A percentile compares a stretch with the other conserved stretches of the same genome.
Evolutionary conservation across 92 coral and sea anemone species (phyloP).

Genomic region (Metridium senile): DNA sequence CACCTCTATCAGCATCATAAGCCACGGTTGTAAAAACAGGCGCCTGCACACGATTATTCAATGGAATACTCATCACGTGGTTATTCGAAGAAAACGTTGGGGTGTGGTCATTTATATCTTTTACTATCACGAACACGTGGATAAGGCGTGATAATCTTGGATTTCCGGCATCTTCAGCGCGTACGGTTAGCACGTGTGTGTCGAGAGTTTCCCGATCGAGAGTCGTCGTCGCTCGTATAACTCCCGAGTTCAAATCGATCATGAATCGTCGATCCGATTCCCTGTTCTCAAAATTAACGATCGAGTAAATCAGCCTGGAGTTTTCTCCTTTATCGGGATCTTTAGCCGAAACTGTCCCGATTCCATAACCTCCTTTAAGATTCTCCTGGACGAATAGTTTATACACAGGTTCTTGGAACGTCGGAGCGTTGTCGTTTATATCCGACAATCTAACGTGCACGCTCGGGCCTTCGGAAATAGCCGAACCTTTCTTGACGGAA

Average conservation of each 20-base stretch:
- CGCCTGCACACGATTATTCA: slow-evolving; percentile 61
- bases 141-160: slow-evolving; percentile 64
- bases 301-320: slow-evolving; percentile 55
- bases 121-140: slow-evolving; percentile 72
- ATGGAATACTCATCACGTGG: slow-evolving; percentile 57
- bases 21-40: slow-evolving; percentile 61
- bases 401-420: slow-evolving; percentile 53
- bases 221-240: slow-evolving; percentile 36
- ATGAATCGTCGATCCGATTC: slow-evolving; percentile 59
- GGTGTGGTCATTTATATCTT: slow-evolving; percentile 82
- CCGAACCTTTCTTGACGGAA: slow-evolving; percentile 50
- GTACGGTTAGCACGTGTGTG: slow-evolving; percentile 75
- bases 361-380: slow-evolving; percentile 35
- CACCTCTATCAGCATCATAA: slow-evolving; percentile 79
- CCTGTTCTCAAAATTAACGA: slow-evolving; percentile 62
- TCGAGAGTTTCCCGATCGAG: slow-evolving; percentile 74
- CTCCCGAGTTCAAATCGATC: slow-evolving; percentile 51
- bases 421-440: slow-evolving; percentile 84
- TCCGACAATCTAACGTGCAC: slow-evolving; percentile 63
- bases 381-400: slow-evolving; percentile 72
- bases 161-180: slow-evolving; percentile 72
- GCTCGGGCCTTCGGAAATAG: slow-evolving; percentile 52
- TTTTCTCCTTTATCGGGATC: slow-evolving; percentile 78
- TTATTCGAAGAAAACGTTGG: slow-evolving; percentile 70
- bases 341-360: slow-evolving; percentile 47